phyloP scores from a whole-genome alignment of 92 coral and sea anemone genomes.

The Zoanthus solanderi region DNA sequence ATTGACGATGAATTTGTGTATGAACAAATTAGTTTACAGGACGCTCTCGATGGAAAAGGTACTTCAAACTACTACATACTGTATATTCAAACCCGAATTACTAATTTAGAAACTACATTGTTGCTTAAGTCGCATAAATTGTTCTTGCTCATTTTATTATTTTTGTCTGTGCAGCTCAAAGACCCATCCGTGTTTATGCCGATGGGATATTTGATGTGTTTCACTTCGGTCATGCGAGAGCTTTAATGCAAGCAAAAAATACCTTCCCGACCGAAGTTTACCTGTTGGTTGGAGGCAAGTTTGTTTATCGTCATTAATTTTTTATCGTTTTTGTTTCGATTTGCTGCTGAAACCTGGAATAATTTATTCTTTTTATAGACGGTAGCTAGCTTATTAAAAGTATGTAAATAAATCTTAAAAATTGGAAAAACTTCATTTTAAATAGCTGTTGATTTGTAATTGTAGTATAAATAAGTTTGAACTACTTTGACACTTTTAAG shows the following conservation, averaged over 20 bases:
- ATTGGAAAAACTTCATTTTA: background rate
- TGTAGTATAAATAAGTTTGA: background rate
- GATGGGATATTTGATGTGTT: slow-evolving; percentile 93
- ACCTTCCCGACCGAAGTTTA: slow-evolving; percentile 89
- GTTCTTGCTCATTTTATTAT: background rate
- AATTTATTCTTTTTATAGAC: background rate
- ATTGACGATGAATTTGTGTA: slow-evolving; percentile 8
- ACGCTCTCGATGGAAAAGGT: slow-evolving; percentile 96
- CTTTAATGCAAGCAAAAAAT: slow-evolving; percentile 94
- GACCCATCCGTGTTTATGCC: slow-evolving; percentile 96
- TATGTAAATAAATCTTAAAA: slow-evolving; percentile 9
- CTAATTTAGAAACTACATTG: background rate
- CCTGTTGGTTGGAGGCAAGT: slow-evolving; percentile 92
- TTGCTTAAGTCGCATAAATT: no score
- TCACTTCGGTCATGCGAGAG: slow-evolving; percentile 96
- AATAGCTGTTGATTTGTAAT: background rate
- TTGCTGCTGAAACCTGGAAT: background rate
- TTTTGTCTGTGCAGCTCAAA: slow-evolving; percentile 71
- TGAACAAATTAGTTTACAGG: slow-evolving; percentile 82
- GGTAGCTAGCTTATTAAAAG: background rate
- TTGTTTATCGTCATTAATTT: slow-evolving; percentile 2
- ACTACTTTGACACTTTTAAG: background rate
- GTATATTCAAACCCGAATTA: background rate
- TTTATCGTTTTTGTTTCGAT: background rate
- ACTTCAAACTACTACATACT: background rate